These are phyloP conservation scores for Nymphalis urticae DNA, from an alignment of 2,888 invertebrate genomes.

Conservation along the genomic window DNA sequence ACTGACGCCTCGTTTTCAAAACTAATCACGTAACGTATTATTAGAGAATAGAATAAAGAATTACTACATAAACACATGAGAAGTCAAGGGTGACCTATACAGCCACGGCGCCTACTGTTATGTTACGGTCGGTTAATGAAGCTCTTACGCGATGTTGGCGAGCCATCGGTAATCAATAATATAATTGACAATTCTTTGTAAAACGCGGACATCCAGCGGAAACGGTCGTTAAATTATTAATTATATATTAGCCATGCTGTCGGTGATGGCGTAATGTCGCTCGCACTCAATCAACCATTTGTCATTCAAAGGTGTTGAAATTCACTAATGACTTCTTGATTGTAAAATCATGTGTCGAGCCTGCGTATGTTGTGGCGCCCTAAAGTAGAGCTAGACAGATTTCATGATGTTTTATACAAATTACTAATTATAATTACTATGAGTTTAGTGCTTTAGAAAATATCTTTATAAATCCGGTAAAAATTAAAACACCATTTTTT, in stretches of 20 bases:
- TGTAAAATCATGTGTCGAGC: too few species aligned
- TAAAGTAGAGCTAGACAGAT: too few species aligned
- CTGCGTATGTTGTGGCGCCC: background rate
- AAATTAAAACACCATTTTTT: too few species aligned
- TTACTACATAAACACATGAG: slow-evolving; percentile 44
- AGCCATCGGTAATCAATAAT: slow-evolving; percentile 20
- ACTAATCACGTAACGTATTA: slow-evolving; percentile 27
- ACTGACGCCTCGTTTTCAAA: slow-evolving; percentile 16
- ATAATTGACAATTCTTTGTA: slow-evolving; percentile 14
- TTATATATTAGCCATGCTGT: too few species aligned
- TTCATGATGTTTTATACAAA: too few species aligned
- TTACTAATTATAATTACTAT: too few species aligned
- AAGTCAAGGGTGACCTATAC: slow-evolving; percentile 50
- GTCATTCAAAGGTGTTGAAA: too few species aligned
- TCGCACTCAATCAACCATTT: too few species aligned
- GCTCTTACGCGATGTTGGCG: slow-evolving; percentile 44
- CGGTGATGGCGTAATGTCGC: too few species aligned
- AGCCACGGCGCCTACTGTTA: slow-evolving; percentile 54
- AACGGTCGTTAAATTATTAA: background rate
- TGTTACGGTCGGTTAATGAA: slow-evolving; percentile 57
- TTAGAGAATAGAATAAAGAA: slow-evolving; percentile 32
- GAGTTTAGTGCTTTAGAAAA: too few species aligned
- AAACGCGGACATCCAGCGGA: background rate
- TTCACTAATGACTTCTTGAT: too few species aligned
- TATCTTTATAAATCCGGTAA: too few species aligned